A percentile compares a stretch with the other conserved stretches of the same genome.
These are phyloP conservation scores for Vespertilio murinus DNA, from an alignment of 2,797 vertebrate species.

Conservation along the genomic window DNA sequence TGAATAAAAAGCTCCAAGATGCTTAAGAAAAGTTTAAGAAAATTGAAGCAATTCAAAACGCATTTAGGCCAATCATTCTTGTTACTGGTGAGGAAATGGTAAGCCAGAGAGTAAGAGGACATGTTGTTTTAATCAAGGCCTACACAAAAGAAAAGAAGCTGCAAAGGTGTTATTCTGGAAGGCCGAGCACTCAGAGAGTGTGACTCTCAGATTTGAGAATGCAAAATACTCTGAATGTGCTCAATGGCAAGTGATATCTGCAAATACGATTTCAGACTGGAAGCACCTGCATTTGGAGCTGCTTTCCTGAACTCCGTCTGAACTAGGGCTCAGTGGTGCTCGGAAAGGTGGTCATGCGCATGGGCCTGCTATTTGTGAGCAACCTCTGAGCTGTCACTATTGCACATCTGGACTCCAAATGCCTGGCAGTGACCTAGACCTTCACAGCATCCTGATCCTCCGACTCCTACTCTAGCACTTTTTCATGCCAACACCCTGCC, in stretches of 20 bases:
- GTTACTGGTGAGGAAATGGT: background rate
- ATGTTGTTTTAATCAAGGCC: background rate
- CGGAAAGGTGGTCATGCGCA: background rate
- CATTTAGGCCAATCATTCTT: background rate
- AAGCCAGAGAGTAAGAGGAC: background rate
- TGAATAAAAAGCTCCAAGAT: background rate
- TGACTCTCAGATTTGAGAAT: background rate
- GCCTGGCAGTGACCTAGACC: background rate
- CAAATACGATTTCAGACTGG: background rate
- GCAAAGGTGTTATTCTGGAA: background rate
- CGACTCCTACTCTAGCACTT: background rate
- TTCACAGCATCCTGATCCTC: background rate
- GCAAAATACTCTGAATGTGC: background rate
- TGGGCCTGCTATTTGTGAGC: background rate
- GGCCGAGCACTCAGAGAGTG: background rate
- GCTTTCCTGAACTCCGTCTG: background rate
- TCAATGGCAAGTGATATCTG: background rate
- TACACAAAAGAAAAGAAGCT: background rate
- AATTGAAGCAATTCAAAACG: background rate
- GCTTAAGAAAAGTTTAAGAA: background rate
- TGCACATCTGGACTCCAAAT: background rate
- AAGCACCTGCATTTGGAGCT: background rate
- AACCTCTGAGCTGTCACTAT: background rate
- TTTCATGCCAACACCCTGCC: background rate
- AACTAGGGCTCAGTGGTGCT: background rate